phyloP scores from a whole-genome alignment of 2,797 vertebrate genomes.

The Dipus sagitta region DNA sequence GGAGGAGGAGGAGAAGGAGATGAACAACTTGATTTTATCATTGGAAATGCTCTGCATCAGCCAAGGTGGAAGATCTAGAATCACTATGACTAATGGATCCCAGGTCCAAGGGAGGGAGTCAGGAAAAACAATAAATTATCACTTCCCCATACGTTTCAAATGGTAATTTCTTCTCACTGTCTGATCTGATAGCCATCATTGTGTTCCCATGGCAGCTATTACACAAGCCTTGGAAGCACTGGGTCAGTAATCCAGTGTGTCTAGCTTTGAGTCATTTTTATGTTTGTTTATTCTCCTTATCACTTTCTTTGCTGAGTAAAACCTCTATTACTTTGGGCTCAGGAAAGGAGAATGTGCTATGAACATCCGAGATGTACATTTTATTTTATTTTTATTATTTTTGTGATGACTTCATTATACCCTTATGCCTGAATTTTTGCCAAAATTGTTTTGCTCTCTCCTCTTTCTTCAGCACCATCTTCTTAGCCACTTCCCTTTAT shows the following conservation, averaged over 20 bases:
- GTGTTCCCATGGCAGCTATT: conserved; percentile 14
- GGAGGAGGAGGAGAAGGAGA: conserved; percentile 73
- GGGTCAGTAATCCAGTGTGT: conserved; percentile 64
- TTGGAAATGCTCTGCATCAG: conserved; percentile 74
- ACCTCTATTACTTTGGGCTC: conserved; percentile 72
- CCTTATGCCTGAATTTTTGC: conserved; percentile 66
- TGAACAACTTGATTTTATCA: conserved; percentile 81
- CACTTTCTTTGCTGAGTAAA: conserved; percentile 77
- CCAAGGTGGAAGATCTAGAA: conserved; percentile 77
- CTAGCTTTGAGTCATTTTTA: conserved; percentile 77
- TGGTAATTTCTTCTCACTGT: conserved; percentile 72
- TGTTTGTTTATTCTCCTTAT: conserved; percentile 73
- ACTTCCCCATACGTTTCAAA: conserved; percentile 40
- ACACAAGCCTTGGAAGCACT: conserved; percentile 54
- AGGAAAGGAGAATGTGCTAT: conserved; percentile 45
- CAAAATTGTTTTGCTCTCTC: conserved; percentile 56
- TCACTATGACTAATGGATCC: conserved; percentile 83
- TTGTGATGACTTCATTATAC: conserved; percentile 79
- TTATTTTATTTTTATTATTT: conserved; percentile 83
- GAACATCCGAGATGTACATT: conserved; percentile 65
- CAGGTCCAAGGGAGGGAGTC: conserved; percentile 75
- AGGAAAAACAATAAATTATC: conserved; percentile 81
- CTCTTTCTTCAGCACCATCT: not conserved
- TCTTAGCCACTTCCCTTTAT: conserved; percentile 11
- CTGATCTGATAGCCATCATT: conserved; percentile 40